phyloP scores from a whole-genome alignment of 2,797 vertebrate genomes.

The Cryptoprocta ferox region DNA sequence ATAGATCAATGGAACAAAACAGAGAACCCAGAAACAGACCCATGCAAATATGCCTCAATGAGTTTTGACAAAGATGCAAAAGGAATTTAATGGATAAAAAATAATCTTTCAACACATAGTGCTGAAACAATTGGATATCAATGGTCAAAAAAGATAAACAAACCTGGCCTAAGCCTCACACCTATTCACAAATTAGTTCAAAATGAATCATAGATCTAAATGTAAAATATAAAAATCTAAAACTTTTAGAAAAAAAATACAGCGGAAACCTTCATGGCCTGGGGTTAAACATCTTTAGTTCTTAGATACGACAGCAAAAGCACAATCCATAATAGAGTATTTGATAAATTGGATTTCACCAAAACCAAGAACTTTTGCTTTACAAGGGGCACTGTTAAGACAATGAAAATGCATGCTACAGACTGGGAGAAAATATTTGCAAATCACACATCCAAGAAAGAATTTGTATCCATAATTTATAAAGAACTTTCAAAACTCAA shows the following conservation, averaged over 20 bases:
- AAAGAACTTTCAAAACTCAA: background rate
- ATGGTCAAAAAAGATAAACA: background rate
- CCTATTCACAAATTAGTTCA: background rate
- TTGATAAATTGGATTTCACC: background rate
- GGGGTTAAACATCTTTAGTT: background rate
- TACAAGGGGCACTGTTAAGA: background rate
- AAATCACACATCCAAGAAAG: background rate
- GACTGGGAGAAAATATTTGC: background rate
- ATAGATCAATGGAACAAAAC: background rate
- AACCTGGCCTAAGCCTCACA: background rate
- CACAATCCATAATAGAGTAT: background rate
- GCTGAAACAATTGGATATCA: background rate
- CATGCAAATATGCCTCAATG: background rate
- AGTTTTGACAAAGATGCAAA: background rate
- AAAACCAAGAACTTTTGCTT: background rate
- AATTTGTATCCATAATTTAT: background rate
- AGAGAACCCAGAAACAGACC: background rate
- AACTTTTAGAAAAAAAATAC: background rate
- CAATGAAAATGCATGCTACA: background rate
- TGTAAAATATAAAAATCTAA: background rate
- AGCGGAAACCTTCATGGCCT: background rate
- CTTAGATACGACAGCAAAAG: background rate
- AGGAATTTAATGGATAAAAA: background rate
- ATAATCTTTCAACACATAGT: background rate
- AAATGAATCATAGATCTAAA: background rate